phyloP scores from a whole-genome alignment of 2,888 invertebrate genomes.

The Craniophora ligustri region DNA sequence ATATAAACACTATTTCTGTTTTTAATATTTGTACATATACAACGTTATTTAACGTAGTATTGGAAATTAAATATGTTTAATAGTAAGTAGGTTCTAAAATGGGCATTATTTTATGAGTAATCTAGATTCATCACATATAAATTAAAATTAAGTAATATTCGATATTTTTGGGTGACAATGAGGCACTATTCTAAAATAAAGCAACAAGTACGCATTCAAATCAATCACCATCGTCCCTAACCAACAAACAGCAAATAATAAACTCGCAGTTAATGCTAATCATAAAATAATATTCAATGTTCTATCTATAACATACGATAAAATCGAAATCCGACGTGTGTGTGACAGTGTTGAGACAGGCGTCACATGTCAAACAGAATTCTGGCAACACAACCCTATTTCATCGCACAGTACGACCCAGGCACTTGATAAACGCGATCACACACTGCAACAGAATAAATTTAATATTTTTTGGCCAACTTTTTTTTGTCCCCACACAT shows the following conservation, averaged over 20 bases:
- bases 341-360: slow-evolving; percentile 54
- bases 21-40: too few species aligned
- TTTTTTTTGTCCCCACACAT: slow-evolving; percentile 34
- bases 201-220: too few species aligned
- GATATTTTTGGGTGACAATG: too few species aligned
- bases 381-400: slow-evolving; percentile 49
- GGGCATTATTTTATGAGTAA: too few species aligned
- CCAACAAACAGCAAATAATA: slow-evolving; percentile 19
- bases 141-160: too few species aligned
- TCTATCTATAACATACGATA: slow-evolving; percentile 40
- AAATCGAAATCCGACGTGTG: slow-evolving; percentile 52
- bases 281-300: slow-evolving; percentile 44
- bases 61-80: too few species aligned
- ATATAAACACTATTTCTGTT: too few species aligned
- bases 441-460: slow-evolving; percentile 45
- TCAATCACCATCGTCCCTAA: slow-evolving; percentile 3
- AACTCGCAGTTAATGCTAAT: slow-evolving; percentile 29
- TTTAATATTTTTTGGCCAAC: slow-evolving; percentile 43
- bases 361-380: slow-evolving; percentile 48
- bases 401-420: slow-evolving; percentile 36
- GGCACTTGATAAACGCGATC: slow-evolving; percentile 47
- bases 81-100: too few species aligned
- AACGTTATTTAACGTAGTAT: too few species aligned
- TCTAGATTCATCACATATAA: too few species aligned
- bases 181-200: too few species aligned